Conservation (phyloP, 1,140 invertebrate species). For the Drosophila parabipectinata region DNA sequence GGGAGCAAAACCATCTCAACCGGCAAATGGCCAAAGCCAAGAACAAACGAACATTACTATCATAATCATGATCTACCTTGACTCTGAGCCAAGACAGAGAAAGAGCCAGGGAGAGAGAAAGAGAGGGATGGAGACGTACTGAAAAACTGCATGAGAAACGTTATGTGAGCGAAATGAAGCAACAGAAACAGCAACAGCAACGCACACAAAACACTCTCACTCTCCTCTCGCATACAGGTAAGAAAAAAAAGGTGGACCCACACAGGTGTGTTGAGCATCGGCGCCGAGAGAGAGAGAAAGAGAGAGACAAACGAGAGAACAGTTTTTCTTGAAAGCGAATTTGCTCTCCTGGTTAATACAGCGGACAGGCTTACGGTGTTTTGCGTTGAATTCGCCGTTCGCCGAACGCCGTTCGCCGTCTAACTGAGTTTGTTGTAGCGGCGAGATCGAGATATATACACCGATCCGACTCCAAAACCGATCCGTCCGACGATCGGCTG, state of each 20-base stretch:
- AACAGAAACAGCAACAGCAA: constrained; percentile 29
- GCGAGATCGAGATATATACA: constrained; percentile 23
- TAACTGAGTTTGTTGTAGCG: constrained; percentile 77
- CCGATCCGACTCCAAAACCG: neutral
- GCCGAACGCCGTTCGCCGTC: constrained; percentile 18
- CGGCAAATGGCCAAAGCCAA: constrained; percentile 74
- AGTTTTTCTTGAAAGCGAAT: constrained; percentile 66
- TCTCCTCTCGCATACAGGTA: constrained; percentile 65
- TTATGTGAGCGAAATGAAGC: constrained; percentile 79
- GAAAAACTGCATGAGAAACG: constrained; percentile 81
- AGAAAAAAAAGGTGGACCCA: neutral
- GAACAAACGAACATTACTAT: constrained; percentile 34
- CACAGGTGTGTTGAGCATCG: constrained; percentile 19
- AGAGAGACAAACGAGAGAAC: neutral
- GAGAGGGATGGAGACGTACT: constrained; percentile 14
- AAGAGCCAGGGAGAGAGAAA: constrained; percentile 2
- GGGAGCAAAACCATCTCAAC: constrained; percentile 63
- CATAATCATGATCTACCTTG: constrained; percentile 74
- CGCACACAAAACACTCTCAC: constrained; percentile 76
- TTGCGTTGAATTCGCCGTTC: constrained; percentile 57
- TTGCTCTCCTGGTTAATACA: constrained; percentile 23
- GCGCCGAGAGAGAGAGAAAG: neutral
- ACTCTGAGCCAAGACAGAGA: constrained; percentile 65
- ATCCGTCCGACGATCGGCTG: constrained; percentile 27
- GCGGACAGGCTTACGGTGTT: constrained; percentile 72